phyloP scores from a whole-genome alignment of 2,797 vertebrate genomes.

The Tragopan temminckii region DNA sequence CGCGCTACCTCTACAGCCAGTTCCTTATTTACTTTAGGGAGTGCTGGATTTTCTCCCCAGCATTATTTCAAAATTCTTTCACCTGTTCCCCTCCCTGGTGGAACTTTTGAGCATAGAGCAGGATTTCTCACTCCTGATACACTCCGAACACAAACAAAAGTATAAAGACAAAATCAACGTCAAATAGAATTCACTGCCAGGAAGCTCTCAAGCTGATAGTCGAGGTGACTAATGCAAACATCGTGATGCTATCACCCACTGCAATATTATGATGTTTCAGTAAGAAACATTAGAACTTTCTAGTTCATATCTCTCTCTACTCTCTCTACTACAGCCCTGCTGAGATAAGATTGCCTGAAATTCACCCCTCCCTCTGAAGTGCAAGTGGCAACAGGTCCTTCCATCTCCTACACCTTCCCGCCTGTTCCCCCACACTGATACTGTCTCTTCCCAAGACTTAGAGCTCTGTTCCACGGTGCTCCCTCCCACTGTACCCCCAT shows the following conservation, averaged over 20 bases:
- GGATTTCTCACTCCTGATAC: neutral
- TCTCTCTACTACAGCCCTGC: neutral
- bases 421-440: neutral
- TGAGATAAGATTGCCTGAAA: neutral
- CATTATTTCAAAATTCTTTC: neutral
- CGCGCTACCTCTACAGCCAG: neutral
- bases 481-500: neutral
- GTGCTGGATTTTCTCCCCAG: neutral
- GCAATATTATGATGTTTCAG: neutral
- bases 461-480: neutral
- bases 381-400: neutral
- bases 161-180: neutral
- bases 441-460: neutral
- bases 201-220: neutral
- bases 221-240: neutral
- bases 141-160: neutral
- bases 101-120: neutral
- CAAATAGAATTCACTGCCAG: neutral
- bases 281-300: neutral
- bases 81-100: neutral
- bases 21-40: neutral
- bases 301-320: neutral
- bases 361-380: neutral
- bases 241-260: accelerated
- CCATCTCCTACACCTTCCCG: neutral